Evolutionary conservation across 2,113 vertebrate species (phyloP), one percentile per base, ranked within the genome.

Genomic region (Suncus etruscus): DNA sequence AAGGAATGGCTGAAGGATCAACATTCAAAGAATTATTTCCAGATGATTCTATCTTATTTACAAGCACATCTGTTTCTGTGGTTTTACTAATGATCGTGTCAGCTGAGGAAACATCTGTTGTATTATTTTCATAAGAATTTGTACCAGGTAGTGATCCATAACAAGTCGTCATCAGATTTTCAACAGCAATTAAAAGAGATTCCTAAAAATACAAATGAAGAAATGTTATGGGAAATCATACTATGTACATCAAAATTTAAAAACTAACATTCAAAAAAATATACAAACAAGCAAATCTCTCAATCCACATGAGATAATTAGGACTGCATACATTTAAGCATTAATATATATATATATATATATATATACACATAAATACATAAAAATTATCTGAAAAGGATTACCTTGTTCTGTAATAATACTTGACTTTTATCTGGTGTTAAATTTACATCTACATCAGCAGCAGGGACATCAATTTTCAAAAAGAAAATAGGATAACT

Each of bases 341-440:
- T 39, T 3, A 39, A 39, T 39, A 39, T 3, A 39, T 39, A 39
- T 39, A 39, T 39, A 39, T 39, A n/a, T n/a, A 39, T 39, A 39
- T 3, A 39, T 39, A 39, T 39, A 39, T 39, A 39, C 5, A 45
- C 12, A 81, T 68, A 93, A 91, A 96, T 16, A 77, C 0, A 94
- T 66, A 87, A 92, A 94, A 93, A 32, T 29, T 80, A 93, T 84
- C 73, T 83, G 73, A 77, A 93, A 87, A 83, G 69, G n/a, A 3
- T 97, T 98, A 99, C 99, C 99, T 99, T 99, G 97, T 99, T 97
- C 31, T 99, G 98, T 73, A 99, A 96, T 88, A 99, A 98, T 85
- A 99, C 98, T 97, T 99, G 98, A 54, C 97, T 98, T 98, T 99
- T 99, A 97, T 99, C 99, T 45, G 99, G 99, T 9, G 98, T 99